These are phyloP conservation scores for Xyliphius kryptos DNA, from an alignment of 2,113 vertebrate species.

Conservation along the genomic window DNA sequence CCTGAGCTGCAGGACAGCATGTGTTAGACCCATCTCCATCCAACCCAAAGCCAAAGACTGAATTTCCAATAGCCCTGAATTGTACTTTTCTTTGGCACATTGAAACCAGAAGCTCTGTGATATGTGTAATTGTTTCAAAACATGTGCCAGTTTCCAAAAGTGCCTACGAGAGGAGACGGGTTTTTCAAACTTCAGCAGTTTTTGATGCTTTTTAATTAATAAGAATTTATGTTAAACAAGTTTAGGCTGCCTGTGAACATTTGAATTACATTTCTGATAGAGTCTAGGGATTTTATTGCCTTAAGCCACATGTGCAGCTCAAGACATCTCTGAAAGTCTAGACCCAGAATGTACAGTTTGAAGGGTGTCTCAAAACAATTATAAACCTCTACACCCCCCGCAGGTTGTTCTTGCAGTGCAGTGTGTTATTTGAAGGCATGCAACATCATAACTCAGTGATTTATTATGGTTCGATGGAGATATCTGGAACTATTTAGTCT, in stretches of 20 bases:
- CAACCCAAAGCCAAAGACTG: slow-evolving; percentile 2
- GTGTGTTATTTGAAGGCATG: slow-evolving; percentile 23
- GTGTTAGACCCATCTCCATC: slow-evolving; percentile 21
- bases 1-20: no score
- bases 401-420: slow-evolving; percentile 4
- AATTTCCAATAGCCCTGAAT: slow-evolving; percentile 31
- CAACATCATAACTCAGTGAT: slow-evolving; percentile 35
- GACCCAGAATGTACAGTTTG: background rate
- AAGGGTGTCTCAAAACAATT: slow-evolving; percentile 9
- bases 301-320: background rate
- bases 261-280: no score
- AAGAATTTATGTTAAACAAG: slow-evolving; percentile 18
- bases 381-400: slow-evolving; percentile 11
- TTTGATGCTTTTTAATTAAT: no score
- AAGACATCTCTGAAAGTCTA: slow-evolving; percentile 19
- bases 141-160: slow-evolving; percentile 34
- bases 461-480: slow-evolving; percentile 48
- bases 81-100: slow-evolving; percentile 41
- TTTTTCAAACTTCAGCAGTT: no score
- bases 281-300: slow-evolving; percentile 23
- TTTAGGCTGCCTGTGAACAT: slow-evolving; percentile 14
- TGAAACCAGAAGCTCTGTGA: slow-evolving; percentile 22
- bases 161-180: slow-evolving; percentile 22
- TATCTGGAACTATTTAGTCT: slow-evolving; percentile 35
- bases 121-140: slow-evolving; percentile 48